Conservation (phyloP, 2,113 vertebrate genomes). For the Erpornis zantholeuca region DNA sequence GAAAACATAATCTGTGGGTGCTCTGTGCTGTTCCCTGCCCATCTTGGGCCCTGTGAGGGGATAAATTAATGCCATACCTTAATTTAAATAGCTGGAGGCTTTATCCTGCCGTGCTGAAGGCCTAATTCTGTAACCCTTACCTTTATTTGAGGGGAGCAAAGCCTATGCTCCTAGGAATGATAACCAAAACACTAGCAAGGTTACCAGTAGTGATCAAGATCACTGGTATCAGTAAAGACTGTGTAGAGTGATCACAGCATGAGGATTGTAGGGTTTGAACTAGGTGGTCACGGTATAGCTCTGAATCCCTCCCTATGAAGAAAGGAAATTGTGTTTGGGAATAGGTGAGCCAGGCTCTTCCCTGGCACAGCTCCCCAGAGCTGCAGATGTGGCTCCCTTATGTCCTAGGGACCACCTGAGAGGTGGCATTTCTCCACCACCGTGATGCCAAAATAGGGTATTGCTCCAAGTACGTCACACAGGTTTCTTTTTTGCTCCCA, state of each 20-base stretch:
- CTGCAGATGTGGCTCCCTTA: accelerated
- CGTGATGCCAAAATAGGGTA: background rate
- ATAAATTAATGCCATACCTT: background rate
- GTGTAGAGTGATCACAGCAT: background rate
- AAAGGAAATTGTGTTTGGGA: background rate
- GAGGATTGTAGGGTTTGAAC: background rate
- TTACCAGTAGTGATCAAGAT: background rate
- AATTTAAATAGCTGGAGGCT: background rate
- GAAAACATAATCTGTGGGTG: background rate
- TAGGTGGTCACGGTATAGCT: accelerated
- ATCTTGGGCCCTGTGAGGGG: accelerated
- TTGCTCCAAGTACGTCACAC: accelerated
- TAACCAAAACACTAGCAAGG: background rate
- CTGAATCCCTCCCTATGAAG: background rate
- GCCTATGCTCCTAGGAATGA: background rate
- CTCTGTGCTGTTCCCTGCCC: background rate
- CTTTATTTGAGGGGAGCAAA: background rate
- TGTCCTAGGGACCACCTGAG: background rate
- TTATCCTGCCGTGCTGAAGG: background rate
- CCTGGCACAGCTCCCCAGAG: background rate
- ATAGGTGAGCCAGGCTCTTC: background rate
- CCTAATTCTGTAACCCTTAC: background rate
- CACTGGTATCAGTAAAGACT: background rate
- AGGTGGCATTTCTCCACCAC: background rate
- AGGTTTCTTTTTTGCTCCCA: background rate